Evolutionary conservation across 2,797 vertebrate species (phyloP).

Genomic region (Brachyrhaphis roseni): DNA sequence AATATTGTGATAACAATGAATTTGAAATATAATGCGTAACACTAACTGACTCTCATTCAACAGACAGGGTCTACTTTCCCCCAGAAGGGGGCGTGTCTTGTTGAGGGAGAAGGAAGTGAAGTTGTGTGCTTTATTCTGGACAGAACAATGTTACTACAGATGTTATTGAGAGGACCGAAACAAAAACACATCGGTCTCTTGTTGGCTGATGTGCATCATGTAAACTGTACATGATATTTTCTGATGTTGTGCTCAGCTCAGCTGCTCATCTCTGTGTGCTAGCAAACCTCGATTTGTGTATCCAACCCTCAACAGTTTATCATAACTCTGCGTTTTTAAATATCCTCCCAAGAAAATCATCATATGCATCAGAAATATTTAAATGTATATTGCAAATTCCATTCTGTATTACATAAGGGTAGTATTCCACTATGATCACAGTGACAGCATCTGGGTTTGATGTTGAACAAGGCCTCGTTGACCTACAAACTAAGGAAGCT

Average conservation of each 20-base stretch:
- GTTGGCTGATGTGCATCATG: neutral
- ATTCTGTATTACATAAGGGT: neutral
- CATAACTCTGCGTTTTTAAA: neutral
- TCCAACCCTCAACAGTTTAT: neutral
- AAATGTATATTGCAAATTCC: neutral
- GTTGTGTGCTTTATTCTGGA: neutral
- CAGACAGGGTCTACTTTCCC: too few species aligned
- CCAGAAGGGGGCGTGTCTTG: too few species aligned
- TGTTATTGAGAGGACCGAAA: neutral
- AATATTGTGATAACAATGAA: too few species aligned
- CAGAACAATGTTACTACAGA: neutral
- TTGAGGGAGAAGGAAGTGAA: too few species aligned
- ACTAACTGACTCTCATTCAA: too few species aligned
- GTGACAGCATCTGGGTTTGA: conserved; percentile 8
- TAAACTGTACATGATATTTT: too few species aligned
- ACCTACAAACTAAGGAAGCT: conserved; percentile 25
- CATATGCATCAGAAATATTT: neutral
- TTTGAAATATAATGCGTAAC: too few species aligned
- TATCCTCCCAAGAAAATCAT: neutral
- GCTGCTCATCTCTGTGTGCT: neutral
- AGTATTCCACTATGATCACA: neutral
- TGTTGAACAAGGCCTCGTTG: conserved; percentile 30
- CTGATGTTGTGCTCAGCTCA: too few species aligned
- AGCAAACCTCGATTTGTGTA: neutral
- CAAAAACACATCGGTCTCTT: neutral